Evolutionary conservation across 2,797 vertebrate genomes (phyloP).

Genomic region (Harpagifer antarcticus): DNA sequence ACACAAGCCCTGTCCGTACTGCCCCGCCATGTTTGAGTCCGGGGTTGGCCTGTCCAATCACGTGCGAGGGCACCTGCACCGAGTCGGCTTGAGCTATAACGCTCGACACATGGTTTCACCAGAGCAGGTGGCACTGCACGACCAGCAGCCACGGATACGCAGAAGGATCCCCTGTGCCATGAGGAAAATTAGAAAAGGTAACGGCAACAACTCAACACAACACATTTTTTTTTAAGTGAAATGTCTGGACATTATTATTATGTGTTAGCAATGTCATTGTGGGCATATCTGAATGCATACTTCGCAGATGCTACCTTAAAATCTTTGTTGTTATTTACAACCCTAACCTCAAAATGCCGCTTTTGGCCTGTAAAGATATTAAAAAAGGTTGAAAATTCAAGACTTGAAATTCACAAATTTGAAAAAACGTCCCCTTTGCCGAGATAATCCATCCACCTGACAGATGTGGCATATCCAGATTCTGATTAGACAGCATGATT

Average conservation of each 20-base stretch:
- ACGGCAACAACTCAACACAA: not conserved
- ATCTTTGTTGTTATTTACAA: no score
- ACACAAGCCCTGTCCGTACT: constrained; percentile 91
- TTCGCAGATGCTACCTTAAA: no score
- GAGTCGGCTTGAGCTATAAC: constrained; percentile 93
- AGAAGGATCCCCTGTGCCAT: constrained; percentile 85
- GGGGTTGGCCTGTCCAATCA: constrained; percentile 96
- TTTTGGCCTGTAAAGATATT: not conserved
- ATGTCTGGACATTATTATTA: not conserved
- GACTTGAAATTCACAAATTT: no score
- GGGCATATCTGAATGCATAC: not conserved
- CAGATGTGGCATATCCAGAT: no score
- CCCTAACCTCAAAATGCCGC: not conserved
- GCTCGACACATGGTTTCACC: constrained; percentile 94
- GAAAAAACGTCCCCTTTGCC: no score
- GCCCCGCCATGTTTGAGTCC: constrained; percentile 93
- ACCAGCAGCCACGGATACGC: constrained; percentile 91
- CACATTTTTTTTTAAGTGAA: not conserved
- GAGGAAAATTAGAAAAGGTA: constrained; percentile 91
- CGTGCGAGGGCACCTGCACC: constrained; percentile 93
- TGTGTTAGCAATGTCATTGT: not conserved
- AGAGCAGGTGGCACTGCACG: constrained; percentile 92
- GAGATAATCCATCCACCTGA: no score
- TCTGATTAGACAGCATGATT: no score
- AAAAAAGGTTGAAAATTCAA: no score